Evolutionary conservation across 1,140 invertebrate species (phyloP).

Genomic region (Papilio helenus): DNA sequence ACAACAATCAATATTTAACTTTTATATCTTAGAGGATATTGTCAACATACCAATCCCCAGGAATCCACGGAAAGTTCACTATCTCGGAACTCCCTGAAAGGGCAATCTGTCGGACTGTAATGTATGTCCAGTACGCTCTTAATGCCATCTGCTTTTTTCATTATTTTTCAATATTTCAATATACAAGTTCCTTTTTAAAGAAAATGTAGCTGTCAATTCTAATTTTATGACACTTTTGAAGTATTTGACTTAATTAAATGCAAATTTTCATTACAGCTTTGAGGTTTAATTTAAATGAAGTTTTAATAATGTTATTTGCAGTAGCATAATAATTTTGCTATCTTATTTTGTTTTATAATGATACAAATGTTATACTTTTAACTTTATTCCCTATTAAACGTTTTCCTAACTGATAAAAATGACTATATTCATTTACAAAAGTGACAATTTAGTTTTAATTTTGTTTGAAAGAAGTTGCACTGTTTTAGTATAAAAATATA

Average conservation of each 20-base stretch:
- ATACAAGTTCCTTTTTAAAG: not conserved
- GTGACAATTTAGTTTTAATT: not conserved
- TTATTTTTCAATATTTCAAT: conserved; percentile 50
- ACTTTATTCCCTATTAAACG: no score
- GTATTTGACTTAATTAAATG: not conserved
- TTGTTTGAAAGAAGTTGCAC: not conserved
- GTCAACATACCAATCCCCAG: conserved; percentile 67
- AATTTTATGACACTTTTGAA: not conserved
- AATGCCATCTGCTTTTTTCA: conserved; percentile 52
- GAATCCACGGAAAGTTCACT: conserved; percentile 66
- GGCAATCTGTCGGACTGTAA: conserved; percentile 63
- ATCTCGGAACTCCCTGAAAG: conserved; percentile 73
- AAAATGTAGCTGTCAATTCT: not conserved
- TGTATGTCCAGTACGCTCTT: conserved; percentile 47
- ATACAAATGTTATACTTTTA: no score
- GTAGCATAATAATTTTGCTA: no score
- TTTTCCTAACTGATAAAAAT: no score
- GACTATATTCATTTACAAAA: no score
- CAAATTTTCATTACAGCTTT: conserved; percentile 46
- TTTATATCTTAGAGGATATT: not conserved
- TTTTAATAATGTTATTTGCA: not conserved
- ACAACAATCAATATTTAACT: not conserved
- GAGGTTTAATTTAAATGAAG: not conserved
- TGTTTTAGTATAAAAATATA: not conserved
- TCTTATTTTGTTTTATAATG: no score